These are phyloP conservation scores for Aurelia aurita DNA, from an alignment of 30 jellyfish, hydroid and myxozoan genomes.

Conservation along the genomic window DNA sequence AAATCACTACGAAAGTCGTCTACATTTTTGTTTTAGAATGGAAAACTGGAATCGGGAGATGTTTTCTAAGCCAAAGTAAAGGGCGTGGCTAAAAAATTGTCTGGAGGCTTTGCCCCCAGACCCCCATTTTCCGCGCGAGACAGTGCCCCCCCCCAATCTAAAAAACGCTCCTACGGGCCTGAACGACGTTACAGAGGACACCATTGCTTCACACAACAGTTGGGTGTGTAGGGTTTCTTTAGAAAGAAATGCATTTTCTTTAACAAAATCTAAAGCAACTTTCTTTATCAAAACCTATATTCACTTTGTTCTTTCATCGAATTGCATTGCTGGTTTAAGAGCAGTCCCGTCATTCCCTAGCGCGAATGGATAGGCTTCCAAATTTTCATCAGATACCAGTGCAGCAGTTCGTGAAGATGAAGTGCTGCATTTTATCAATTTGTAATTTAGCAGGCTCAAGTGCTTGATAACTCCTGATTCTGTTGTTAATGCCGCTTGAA, in stretches of 20 bases:
- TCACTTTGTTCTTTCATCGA: constrained; percentile 45
- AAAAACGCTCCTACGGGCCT: too few species aligned
- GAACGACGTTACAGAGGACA: neutral
- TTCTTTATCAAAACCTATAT: constrained; percentile 6
- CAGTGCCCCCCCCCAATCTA: too few species aligned
- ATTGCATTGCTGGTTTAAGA: constrained; percentile 32
- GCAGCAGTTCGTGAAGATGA: neutral
- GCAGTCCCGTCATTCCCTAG: constrained; percentile 42
- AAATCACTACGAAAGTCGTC: too few species aligned
- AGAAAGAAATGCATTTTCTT: neutral
- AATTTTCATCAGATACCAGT: neutral
- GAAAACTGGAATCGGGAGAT: too few species aligned
- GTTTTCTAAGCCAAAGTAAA: too few species aligned
- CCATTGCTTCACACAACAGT: constrained; percentile 32
- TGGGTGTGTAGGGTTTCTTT: neutral
- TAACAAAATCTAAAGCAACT: neutral
- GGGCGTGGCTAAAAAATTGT: too few species aligned
- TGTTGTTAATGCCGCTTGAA: constrained; percentile 22
- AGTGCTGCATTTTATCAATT: neutral
- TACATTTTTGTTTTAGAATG: too few species aligned
- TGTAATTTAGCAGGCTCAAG: constrained; percentile 3
- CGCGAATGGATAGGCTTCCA: constrained; percentile 14
- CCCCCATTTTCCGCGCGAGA: too few species aligned
- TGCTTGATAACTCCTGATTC: constrained; percentile 26
- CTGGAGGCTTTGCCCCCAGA: too few species aligned